Evolutionary conservation across 1,140 invertebrate genomes (phyloP).

Genomic region (Aphidius ervi): DNA sequence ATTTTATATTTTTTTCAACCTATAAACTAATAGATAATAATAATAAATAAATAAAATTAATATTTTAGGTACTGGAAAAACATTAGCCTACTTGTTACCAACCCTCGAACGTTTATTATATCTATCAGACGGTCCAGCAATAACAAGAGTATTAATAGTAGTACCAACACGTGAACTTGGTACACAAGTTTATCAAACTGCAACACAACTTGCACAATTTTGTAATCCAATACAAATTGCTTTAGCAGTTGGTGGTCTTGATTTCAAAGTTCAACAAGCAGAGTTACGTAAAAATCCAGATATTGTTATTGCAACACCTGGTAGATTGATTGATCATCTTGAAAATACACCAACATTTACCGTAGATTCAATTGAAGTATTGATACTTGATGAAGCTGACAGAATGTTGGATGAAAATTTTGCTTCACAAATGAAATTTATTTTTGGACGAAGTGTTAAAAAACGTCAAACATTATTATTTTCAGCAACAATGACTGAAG

Average conservation of each 20-base stretch:
- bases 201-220: slow-evolving; percentile 84
- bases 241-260: slow-evolving; percentile 86
- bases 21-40: no score
- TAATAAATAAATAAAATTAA: no score
- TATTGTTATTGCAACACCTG: slow-evolving; percentile 96
- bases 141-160: slow-evolving; percentile 86
- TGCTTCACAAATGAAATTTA: slow-evolving; percentile 97
- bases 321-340: slow-evolving; percentile 95
- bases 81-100: slow-evolving; percentile 97
- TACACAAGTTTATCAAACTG: slow-evolving; percentile 93
- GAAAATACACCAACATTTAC: slow-evolving; percentile 91
- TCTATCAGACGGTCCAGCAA: slow-evolving; percentile 58
- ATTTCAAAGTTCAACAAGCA: slow-evolving; percentile 82
- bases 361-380: slow-evolving; percentile 86
- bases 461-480: slow-evolving; percentile 97
- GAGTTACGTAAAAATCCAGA: slow-evolving; percentile 87
- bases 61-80: slow-evolving; percentile 78
- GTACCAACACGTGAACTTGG: slow-evolving; percentile 96
- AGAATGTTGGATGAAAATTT: slow-evolving; percentile 98
- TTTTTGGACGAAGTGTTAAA: slow-evolving; percentile 82
- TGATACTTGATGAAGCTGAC: slow-evolving; percentile 94
- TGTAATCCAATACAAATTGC: slow-evolving; percentile 73
- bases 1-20: no score
- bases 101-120: slow-evolving; percentile 91
- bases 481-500: slow-evolving; percentile 98